These are phyloP conservation scores for Zingel zingel DNA, from an alignment of 2,113 vertebrate species.

Conservation along the genomic window DNA sequence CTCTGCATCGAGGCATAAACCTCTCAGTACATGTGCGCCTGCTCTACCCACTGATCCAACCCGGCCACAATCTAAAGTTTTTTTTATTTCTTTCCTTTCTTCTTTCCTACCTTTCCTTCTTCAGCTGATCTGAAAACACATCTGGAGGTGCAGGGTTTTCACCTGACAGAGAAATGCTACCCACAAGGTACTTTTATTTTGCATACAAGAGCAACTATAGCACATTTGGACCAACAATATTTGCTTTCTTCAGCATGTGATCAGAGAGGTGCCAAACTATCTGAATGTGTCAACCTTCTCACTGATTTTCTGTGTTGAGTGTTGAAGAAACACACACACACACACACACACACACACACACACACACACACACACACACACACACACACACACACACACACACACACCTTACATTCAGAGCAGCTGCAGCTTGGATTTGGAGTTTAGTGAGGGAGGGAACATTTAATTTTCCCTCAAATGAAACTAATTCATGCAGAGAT, in stretches of 20 bases:
- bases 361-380: not conserved
- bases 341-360: not conserved
- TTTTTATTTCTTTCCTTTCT: not conserved
- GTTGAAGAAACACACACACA: not conserved
- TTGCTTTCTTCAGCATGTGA: not conserved
- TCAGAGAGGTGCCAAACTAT: not conserved
- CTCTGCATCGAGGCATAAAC: no score
- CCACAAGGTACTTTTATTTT: not conserved
- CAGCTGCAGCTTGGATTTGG: constrained; percentile 1
- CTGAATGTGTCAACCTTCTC: not conserved
- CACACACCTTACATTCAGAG: not conserved
- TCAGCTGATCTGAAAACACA: not conserved
- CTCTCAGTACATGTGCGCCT: no score
- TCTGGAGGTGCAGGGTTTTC: not conserved
- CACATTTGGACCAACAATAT: not conserved
- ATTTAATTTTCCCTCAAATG: not conserved
- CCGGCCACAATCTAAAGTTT: not conserved
- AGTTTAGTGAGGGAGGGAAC: not conserved
- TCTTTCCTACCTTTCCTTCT: not conserved
- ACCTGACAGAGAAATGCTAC: not conserved
- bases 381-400: not conserved
- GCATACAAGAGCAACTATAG: not conserved
- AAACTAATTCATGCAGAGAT: not conserved
- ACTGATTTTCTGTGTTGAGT: not conserved
- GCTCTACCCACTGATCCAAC: no score